Base-by-base conservation (phyloP, 2,113 vertebrate species). In the Stegostoma tigrinum region DNA sequence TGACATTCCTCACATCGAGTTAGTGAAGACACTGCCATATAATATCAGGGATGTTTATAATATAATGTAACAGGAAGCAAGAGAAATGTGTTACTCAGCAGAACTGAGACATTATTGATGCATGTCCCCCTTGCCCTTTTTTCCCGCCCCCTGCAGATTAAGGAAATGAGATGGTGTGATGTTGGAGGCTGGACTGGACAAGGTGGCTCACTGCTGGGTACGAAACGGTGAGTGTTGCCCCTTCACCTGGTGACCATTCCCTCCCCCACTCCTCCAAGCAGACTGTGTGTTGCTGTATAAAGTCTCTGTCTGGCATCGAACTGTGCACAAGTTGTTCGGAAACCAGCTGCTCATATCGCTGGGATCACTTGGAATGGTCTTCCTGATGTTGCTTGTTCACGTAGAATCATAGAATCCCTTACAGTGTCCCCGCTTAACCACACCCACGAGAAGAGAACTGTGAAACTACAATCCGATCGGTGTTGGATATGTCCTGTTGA, bases 131-230 rank as follows among this genome's bases (percentile, higher is more conserved):
- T 42, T 94, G n/a, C 14, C 61, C 42, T 75, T 52, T 14, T 80
- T 75, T 52, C 15, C 61, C n/a, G n/a, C n/a, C 2, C 48, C 5
- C 61, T 27, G 0, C 96, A 99, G 99, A 91, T 99, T 96, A 98
- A 97, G 0, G 98, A 98, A 96, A 98, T 99, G 96, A 95, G 97
- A 67, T 99, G 99, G 99, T 97, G 98, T 0, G 97, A 97, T 0
- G 99, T 99, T 95, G 99, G 98, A 0, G 99, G 99, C 95, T 99
- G 99, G 99, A 98, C 99, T 7, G 99, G 99, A 14, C 99, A 99
- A 0, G 99, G 99, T 0, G 98, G 99, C 70, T 99, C 99, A 48
- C 97, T 99, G 97, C 97, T 99, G 96, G 99, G 99, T 87, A 99
- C 99, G 1, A 99, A 99, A 97, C 97, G 99, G 99, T 99, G 96